Conservation (phyloP, 1,140 invertebrate species). For the Diplogasteroides magnus region DNA sequence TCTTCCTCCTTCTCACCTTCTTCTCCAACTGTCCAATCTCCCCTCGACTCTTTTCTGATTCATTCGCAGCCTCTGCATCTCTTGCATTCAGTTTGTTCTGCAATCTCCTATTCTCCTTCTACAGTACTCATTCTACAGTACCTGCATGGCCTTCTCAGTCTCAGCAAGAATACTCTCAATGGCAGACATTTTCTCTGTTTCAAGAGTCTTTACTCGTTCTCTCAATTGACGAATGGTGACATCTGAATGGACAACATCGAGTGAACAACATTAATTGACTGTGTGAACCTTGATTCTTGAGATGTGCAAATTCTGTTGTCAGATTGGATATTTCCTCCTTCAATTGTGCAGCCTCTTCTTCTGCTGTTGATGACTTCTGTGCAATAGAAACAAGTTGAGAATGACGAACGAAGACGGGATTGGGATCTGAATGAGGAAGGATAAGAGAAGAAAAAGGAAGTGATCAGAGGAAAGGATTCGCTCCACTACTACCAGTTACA, state of each 20-base stretch:
- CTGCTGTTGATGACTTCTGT: slow-evolving; percentile 18
- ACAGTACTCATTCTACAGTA: too few species aligned
- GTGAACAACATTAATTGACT: not conserved
- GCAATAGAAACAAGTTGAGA: too few species aligned
- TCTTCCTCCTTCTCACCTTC: slow-evolving; percentile 5
- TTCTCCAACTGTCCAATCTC: slow-evolving; percentile 13
- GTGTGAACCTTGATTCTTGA: slow-evolving; percentile 20
- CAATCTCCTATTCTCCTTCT: too few species aligned
- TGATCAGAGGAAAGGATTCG: too few species aligned
- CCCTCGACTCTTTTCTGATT: slow-evolving; percentile 7
- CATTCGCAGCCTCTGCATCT: slow-evolving; percentile 2
- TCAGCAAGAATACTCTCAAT: slow-evolving; percentile 11
- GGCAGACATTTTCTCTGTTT: slow-evolving; percentile 13
- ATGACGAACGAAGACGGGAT: too few species aligned
- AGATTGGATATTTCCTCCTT: slow-evolving; percentile 1
- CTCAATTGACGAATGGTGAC: slow-evolving; percentile 26
- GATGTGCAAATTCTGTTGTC: slow-evolving; percentile 19
- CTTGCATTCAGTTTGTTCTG: not conserved
- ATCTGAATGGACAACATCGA: too few species aligned
- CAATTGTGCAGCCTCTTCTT: slow-evolving; percentile 18
- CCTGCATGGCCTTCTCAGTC: slow-evolving; percentile 4
- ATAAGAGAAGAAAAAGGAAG: too few species aligned
- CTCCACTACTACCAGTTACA: too few species aligned
- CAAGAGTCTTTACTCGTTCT: slow-evolving; percentile 22
- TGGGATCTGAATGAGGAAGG: too few species aligned